Evolutionary conservation across 2,888 invertebrate species (phyloP), one percentile per base, ranked within the genome.

Genomic region (Drosophila stalkeri): DNA sequence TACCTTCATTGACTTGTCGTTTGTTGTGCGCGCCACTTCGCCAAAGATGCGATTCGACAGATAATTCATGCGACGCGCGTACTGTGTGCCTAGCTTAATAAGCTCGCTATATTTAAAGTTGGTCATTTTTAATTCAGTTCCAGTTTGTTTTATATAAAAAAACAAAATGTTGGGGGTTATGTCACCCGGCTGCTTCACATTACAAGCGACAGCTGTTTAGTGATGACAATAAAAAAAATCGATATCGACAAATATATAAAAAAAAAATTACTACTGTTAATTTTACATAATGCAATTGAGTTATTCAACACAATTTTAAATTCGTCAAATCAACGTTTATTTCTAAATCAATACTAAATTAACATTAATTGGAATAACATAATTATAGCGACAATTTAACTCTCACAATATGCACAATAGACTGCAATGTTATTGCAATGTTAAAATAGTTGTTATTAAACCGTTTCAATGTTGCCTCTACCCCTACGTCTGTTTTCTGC

Each of bases 11-110:
- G 97, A 97, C 90, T 95, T 96, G 0, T 93, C 74, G 88, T 95
- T 96, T 0, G 97, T 98, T 0, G 96, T 95, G 64, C 97, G 94
- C 0, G 95, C 95, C 1, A 98, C 97, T 93, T 98, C 98, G 0
- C 97, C 97, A 92, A 98, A 98, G 85, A 98, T 98, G 80, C 96
- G 94, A 86, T 97, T 97, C 33, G 98, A 97, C 18, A 99, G 94
- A 51, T 96, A 95, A 80, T 96, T 96, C 98, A 99, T 98, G 52
- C 97, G 95, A 3, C 94, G 94, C 0, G 97, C 97, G 92, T 98
- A 99, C 87, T 95, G 96, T 0, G 97, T 97, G 0, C 95, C 94
- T 39, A 95, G 94, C 81, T 96, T 96, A 12, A 95, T 94, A 49
- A 98, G 93, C 72, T 96, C 94, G 0, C 94, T 93, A 90, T 98